Evolutionary conservation across 2,113 vertebrate genomes (phyloP).

Genomic region (Entelurus aequoreus): DNA sequence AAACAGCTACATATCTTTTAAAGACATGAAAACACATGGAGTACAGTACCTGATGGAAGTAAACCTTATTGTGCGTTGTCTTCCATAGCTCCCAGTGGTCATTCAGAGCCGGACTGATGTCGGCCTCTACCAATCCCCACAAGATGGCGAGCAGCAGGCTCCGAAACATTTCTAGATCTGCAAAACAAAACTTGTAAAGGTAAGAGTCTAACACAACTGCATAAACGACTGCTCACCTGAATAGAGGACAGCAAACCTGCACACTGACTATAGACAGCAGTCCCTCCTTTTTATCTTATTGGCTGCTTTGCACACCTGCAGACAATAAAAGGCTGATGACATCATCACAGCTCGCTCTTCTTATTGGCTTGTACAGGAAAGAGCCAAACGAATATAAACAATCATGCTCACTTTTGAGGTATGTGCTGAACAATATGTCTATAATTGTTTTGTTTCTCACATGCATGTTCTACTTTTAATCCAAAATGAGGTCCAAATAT

Average conservation of each 20-base stretch:
- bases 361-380: conserved; percentile 23
- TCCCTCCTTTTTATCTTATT: neutral
- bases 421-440: no score
- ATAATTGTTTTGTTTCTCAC: no score
- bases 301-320: neutral
- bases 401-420: no score
- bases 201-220: neutral
- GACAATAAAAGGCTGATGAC: neutral
- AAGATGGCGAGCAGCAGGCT: conserved; percentile 32
- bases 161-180: conserved; percentile 31
- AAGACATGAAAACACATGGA: neutral
- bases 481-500: no score
- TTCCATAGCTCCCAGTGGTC: conserved; percentile 75
- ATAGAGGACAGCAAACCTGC: neutral
- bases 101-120: conserved; percentile 37
- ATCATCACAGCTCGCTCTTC: conserved; percentile 58
- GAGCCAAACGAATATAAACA: no score
- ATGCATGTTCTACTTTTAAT: no score
- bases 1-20: neutral
- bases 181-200: neutral
- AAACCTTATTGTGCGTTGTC: conserved; percentile 59
- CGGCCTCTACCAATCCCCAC: conserved; percentile 13
- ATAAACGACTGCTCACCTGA: neutral
- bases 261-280: fast-evolving
- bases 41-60: conserved; percentile 43